Evolutionary conservation across 2,888 invertebrate genomes (phyloP), one percentile per base, ranked within the genome.

Genomic region (Argyra leucocephala): DNA sequence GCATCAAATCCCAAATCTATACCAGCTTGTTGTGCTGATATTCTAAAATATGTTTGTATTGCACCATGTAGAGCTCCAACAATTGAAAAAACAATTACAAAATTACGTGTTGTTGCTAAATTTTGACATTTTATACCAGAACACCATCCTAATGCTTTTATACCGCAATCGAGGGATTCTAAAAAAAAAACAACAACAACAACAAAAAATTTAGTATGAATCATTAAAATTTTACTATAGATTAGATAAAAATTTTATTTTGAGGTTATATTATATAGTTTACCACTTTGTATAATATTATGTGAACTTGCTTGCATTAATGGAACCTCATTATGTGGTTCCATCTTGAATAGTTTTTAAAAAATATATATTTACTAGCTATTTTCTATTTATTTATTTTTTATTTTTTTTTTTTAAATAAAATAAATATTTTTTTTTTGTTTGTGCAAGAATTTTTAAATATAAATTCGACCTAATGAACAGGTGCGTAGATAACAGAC

Each of bases 161-260:
- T 76, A 18, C 83, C 83, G 67, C 83, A 84, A 71, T 84, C 83
- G 23, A 82, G 72, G 64, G 78, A 76, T 71, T 77, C 81, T 81
- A 71, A 24, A 66, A 67, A 23, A 36, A 59, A 64, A 36, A 24
- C 61, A 1, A 10, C 22, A 36, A 66, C 23, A 60, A 57, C 4
- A 7, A 61, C 61, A 15, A 21, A 61, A 57, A 18, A 15, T 18
- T 2, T 48, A 9, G 26, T 31, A 31, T 31, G 31, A 31, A 31
- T 31, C 31, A 31, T 31, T 31, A 31, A n/a, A n/a, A n/a, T n/a
- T n/a, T n/a, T n/a, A 7, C 7, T 31, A 6, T 2, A 31, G 31
- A 31, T 31, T 10, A 31, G 31, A 31, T 31, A 31, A 31, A 12
- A 31, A 31, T 10, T 31, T 5, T 18, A 48, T 48, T 48, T 15